A percentile compares a stretch with the other conserved stretches of the same genome.
phyloP scores from a whole-genome alignment of 2,888 invertebrate genomes.

The Coelopa pilipes region DNA sequence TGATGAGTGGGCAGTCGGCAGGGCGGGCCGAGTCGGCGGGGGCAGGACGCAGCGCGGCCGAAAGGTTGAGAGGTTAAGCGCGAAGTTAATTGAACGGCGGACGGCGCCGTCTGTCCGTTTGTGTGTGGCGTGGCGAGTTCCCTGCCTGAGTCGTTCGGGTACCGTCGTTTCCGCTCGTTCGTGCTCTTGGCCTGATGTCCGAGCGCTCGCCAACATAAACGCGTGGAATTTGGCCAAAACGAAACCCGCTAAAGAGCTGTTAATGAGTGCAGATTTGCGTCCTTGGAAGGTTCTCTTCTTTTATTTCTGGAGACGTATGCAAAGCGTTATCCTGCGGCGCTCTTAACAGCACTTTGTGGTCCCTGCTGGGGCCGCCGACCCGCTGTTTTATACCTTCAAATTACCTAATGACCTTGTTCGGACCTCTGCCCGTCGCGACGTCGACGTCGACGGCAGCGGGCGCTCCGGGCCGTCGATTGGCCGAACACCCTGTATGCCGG shows the following conservation, averaged over 20 bases:
- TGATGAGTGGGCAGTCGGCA: too few relatives aligned
- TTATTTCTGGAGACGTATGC: neutral
- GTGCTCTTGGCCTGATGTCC: neutral
- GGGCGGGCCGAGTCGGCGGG: too few relatives aligned
- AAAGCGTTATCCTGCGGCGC: slow-evolving; percentile 4
- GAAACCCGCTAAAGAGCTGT: too few relatives aligned
- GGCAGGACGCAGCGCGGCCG: too few relatives aligned
- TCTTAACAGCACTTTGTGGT: neutral
- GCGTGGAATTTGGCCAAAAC: neutral
- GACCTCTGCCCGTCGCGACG: neutral
- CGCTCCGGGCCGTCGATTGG: too few relatives aligned
- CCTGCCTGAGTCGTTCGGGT: neutral
- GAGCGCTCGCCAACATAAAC: neutral
- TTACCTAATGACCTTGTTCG: slow-evolving; percentile 28
- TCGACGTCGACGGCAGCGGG: neutral
- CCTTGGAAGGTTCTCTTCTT: neutral
- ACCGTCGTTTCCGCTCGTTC: neutral
- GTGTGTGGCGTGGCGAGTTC: neutral
- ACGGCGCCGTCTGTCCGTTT: too few relatives aligned
- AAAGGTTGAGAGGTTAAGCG: slow-evolving; percentile 4
- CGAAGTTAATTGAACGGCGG: neutral
- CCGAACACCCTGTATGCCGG: neutral
- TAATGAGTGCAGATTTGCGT: neutral
- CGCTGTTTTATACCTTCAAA: slow-evolving; percentile 29
- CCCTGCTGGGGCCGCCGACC: neutral